Conservation (phyloP, 1,140 invertebrate species). For the Euglossa dilemma region DNA sequence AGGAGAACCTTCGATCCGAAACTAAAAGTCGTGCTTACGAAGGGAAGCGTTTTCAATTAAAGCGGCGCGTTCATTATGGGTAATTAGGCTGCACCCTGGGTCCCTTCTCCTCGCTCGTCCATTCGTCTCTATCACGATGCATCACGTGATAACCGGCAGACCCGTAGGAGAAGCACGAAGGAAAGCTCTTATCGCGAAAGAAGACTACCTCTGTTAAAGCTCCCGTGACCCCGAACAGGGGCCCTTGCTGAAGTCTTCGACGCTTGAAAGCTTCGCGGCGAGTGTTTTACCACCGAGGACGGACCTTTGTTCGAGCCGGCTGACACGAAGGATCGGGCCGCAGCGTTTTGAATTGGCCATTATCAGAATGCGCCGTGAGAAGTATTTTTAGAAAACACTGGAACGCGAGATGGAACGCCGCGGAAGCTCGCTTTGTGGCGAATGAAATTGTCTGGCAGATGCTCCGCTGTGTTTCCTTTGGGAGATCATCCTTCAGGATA, state of each 20-base stretch:
- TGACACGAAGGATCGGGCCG: neutral
- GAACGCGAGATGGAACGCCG: neutral
- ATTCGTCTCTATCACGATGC: constrained; percentile 33
- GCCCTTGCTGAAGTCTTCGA: neutral
- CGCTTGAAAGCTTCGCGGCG: constrained; percentile 24
- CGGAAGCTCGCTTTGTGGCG: neutral
- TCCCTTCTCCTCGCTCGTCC: neutral
- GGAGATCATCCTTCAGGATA: neutral
- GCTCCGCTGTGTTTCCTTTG: neutral
- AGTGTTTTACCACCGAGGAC: constrained; percentile 28
- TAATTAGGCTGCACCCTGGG: constrained; percentile 40
- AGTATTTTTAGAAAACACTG: neutral
- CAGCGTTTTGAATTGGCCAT: neutral
- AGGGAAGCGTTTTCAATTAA: constrained; percentile 48
- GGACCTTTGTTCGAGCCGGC: constrained; percentile 11
- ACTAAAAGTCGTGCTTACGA: constrained; percentile 43
- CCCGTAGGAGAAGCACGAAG: neutral
- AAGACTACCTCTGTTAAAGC: constrained; percentile 6
- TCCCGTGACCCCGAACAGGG: neutral
- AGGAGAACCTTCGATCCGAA: constrained; percentile 29
- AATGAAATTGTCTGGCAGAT: neutral
- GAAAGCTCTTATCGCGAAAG: constrained; percentile 45
- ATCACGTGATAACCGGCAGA: constrained; percentile 27
- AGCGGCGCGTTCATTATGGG: constrained; percentile 42
- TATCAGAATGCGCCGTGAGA: neutral